Evolutionary conservation across 2,797 vertebrate species (phyloP).

Genomic region (Nyctalus aviator): DNA sequence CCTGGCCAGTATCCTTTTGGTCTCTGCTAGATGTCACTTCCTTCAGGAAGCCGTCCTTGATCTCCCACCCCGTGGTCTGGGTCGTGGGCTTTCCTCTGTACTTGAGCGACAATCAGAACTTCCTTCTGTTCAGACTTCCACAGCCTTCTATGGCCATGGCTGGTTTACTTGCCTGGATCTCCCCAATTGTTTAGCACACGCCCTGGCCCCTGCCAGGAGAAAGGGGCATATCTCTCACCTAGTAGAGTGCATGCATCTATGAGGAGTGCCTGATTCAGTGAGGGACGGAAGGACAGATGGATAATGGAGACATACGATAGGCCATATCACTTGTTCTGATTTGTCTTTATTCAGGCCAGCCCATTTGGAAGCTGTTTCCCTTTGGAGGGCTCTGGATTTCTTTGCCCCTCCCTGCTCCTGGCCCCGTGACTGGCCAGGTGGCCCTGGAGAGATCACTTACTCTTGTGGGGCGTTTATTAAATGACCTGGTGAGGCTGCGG

Average conservation of each 20-base stretch:
- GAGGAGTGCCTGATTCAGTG: not conserved
- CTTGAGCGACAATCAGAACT: not conserved
- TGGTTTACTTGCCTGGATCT: not conserved
- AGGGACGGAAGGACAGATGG: not conserved
- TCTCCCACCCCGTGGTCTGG: not conserved
- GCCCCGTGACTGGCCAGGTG: not conserved
- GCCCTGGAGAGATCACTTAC: not conserved
- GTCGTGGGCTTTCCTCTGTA: not conserved
- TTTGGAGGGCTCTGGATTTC: not conserved
- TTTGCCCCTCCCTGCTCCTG: not conserved
- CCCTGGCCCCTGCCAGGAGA: not conserved
- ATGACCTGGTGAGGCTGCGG: not conserved
- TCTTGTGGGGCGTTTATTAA: not conserved
- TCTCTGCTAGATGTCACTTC: not conserved
- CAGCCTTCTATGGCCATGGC: not conserved
- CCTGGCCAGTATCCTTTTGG: not conserved
- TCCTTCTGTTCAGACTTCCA: not conserved
- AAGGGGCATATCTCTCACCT: not conserved
- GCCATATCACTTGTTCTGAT: not conserved
- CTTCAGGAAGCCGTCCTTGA: not conserved
- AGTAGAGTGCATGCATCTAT: rapidly evolving
- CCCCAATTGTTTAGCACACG: not conserved
- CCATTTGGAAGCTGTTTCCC: not conserved
- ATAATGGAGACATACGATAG: no score
- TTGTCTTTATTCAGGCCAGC: not conserved